A percentile compares a stretch with the other conserved stretches of the same genome.
These are phyloP conservation scores for Cyprinodon brontotheroides DNA, from an alignment of 2,113 vertebrate species.

Conservation along the genomic window DNA sequence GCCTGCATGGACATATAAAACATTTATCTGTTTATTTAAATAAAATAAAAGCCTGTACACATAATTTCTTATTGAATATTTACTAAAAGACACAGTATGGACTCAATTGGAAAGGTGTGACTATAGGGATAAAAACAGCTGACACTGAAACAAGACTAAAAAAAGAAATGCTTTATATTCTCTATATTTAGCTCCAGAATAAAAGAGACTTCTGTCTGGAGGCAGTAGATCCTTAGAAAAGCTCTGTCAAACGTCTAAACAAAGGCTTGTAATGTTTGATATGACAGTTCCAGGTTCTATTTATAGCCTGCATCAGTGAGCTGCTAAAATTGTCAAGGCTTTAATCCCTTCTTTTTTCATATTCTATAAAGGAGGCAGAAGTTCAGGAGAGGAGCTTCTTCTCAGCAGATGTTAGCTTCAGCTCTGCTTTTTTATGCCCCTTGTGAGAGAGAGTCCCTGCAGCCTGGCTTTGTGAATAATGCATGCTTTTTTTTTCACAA, in stretches of 20 bases:
- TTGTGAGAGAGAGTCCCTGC: background rate
- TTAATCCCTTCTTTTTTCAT: constrained; percentile 52
- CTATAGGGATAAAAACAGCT: background rate
- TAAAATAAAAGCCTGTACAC: background rate
- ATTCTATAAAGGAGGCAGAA: constrained; percentile 34
- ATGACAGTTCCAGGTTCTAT: constrained; percentile 50
- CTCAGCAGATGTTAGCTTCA: background rate
- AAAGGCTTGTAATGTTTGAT: constrained; percentile 40
- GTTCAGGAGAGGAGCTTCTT: constrained; percentile 49
- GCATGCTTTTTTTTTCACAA: background rate
- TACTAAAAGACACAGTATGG: background rate
- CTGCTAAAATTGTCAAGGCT: constrained; percentile 62
- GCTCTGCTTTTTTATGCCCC: background rate
- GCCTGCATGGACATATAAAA: constrained; percentile 1
- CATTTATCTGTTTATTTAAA: background rate
- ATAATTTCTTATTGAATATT: background rate
- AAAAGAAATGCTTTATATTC: background rate
- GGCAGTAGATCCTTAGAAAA: constrained; percentile 13
- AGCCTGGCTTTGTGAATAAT: background rate
- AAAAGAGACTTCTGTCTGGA: background rate
- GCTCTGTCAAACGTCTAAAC: constrained; percentile 41
- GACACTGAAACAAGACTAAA: background rate
- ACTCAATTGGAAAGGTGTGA: background rate
- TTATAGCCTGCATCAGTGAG: constrained; percentile 44
- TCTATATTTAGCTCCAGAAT: constrained; percentile 1